A percentile compares a stretch with the other conserved stretches of the same genome.
These are phyloP conservation scores for Platalea minor DNA, from an alignment of 2,797 vertebrate genomes.

Conservation along the genomic window DNA sequence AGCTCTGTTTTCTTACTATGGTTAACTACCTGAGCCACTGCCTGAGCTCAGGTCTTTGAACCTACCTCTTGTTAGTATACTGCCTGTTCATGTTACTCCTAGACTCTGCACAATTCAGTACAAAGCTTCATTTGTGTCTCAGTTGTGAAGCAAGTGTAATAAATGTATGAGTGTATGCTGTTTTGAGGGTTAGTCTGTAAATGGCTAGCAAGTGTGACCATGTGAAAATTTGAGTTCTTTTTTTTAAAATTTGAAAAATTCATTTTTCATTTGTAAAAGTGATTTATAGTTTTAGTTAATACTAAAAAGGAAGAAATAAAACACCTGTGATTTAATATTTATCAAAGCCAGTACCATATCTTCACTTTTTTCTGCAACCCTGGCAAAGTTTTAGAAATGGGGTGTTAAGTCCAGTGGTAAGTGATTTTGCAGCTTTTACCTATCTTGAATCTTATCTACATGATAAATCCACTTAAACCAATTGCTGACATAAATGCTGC, in stretches of 20 bases:
- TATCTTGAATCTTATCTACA: background rate
- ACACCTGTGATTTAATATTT: background rate
- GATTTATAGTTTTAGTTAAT: background rate
- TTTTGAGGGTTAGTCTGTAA: background rate
- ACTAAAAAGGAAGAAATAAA: background rate
- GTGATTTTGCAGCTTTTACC: background rate
- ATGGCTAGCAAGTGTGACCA: background rate
- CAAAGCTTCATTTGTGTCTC: background rate
- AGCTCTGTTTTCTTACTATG: background rate
- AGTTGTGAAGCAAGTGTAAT: background rate
- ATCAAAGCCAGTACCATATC: background rate
- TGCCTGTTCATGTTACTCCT: background rate
- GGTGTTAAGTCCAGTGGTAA: background rate
- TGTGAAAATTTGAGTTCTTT: background rate
- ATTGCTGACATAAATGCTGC: background rate
- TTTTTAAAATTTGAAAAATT: background rate
- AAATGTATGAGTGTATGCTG: background rate
- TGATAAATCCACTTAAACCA: background rate
- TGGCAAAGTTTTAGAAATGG: background rate
- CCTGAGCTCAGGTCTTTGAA: background rate
- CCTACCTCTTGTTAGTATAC: background rate
- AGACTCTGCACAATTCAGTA: background rate
- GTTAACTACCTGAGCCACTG: background rate
- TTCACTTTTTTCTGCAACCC: background rate
- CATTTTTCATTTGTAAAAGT: background rate